These are phyloP conservation scores for Agonopterix subpropinquella DNA, from an alignment of 2,888 invertebrate genomes.

Conservation along the genomic window DNA sequence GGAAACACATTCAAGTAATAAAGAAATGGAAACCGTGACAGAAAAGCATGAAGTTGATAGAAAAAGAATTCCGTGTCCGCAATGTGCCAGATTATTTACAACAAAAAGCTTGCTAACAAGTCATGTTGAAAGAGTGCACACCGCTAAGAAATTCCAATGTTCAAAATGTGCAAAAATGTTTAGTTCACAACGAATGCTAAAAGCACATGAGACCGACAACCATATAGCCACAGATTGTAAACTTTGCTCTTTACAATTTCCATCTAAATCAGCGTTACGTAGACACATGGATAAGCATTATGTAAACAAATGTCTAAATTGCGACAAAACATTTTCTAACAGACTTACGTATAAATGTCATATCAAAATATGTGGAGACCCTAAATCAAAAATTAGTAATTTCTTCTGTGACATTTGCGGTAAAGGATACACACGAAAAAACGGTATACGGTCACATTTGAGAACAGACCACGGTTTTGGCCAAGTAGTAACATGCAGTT, in stretches of 20 bases:
- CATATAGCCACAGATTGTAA: constrained; percentile 46
- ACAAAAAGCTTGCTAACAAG: constrained; percentile 29
- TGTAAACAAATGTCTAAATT: constrained; percentile 35
- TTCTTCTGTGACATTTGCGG: constrained; percentile 55
- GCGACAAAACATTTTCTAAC: constrained; percentile 41
- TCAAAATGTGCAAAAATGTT: constrained; percentile 47
- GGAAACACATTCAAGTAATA: constrained; percentile 21
- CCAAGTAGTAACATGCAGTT: constrained; percentile 39
- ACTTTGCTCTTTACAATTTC: constrained; percentile 42
- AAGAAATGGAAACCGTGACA: constrained; percentile 5
- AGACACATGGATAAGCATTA: constrained; percentile 48
- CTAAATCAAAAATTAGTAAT: constrained; percentile 20
- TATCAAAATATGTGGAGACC: constrained; percentile 39
- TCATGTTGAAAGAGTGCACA: constrained; percentile 46
- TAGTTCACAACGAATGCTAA: constrained; percentile 42
- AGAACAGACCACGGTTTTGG: constrained; percentile 53
- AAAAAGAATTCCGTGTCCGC: constrained; percentile 27
- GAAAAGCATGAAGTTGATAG: constrained; percentile 13
- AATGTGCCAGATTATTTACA: constrained; percentile 44
- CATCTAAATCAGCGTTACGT: constrained; percentile 40
- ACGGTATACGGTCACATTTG: constrained; percentile 44
- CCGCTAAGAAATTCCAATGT: constrained; percentile 44
- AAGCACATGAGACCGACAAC: constrained; percentile 36
- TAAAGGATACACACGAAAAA: constrained; percentile 46
- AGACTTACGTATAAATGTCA: constrained; percentile 36